Conservation (phyloP, 2,113 vertebrate genomes). For the Plecotus auritus region DNA sequence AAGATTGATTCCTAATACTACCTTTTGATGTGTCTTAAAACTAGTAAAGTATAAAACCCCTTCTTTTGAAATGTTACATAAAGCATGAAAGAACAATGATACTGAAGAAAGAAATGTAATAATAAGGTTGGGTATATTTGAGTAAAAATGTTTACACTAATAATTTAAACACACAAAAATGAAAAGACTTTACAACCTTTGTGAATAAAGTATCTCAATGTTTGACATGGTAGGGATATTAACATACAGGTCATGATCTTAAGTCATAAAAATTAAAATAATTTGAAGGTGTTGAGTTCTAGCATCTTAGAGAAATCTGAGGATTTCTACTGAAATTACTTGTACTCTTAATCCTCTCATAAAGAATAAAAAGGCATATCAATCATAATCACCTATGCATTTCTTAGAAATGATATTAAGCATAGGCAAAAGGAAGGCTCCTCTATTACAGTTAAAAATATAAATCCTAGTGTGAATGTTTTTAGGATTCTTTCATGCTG, state of each 20-base stretch:
- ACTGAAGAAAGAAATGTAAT: neutral
- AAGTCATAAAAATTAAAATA: neutral
- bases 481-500: neutral
- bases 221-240: neutral
- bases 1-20: constrained; percentile 10
- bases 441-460: neutral
- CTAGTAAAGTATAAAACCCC: neutral
- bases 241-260: constrained; percentile 29
- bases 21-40: neutral
- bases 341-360: neutral
- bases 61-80: neutral
- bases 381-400: constrained; percentile 54
- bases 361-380: constrained; percentile 26
- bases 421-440: neutral
- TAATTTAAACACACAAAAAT: neutral
- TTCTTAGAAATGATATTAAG: constrained; percentile 37
- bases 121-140: neutral
- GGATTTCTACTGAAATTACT: constrained; percentile 11
- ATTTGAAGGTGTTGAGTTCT: neutral
- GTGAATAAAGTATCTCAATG: neutral
- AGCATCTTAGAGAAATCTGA: neutral
- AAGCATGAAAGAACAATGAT: neutral
- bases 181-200: neutral
- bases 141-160: neutral
- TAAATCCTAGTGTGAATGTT: neutral